A percentile compares a stretch with the other conserved stretches of the same genome.
phyloP scores from a whole-genome alignment of 2,888 invertebrate genomes.

The Nomada fabriciana region DNA sequence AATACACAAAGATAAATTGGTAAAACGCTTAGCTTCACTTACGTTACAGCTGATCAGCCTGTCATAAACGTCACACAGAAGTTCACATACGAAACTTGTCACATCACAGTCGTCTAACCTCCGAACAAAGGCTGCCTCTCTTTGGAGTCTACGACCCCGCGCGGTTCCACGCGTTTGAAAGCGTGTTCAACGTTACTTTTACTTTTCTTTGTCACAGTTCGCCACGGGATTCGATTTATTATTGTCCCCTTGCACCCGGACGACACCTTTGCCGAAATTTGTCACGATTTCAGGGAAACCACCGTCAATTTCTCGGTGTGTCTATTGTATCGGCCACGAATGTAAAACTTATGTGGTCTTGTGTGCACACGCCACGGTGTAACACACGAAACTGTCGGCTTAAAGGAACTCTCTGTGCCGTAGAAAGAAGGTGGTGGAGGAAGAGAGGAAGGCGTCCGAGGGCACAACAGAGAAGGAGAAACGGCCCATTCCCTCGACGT shows the following conservation, averaged over 20 bases:
- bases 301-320: slow-evolving; percentile 4
- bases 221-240: slow-evolving; percentile 4
- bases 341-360: slow-evolving; percentile 40
- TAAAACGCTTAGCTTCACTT: slow-evolving; percentile 7
- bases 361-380: slow-evolving; percentile 70
- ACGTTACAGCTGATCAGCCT: slow-evolving; percentile 29
- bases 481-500: slow-evolving; percentile 58
- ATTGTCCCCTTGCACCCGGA: slow-evolving; percentile 46
- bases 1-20: neutral
- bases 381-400: slow-evolving; percentile 75
- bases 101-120: slow-evolving; percentile 36
- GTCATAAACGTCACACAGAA: slow-evolving; percentile 25
- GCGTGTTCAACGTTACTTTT: slow-evolving; percentile 28
- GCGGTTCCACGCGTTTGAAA: slow-evolving; percentile 17
- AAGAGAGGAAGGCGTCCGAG: slow-evolving; percentile 46
- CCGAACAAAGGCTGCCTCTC: slow-evolving; percentile 42
- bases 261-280: slow-evolving; percentile 60
- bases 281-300: slow-evolving; percentile 26
- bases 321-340: slow-evolving; percentile 41
- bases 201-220: slow-evolving; percentile 42
- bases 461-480: slow-evolving; percentile 57
- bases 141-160: slow-evolving; percentile 16
- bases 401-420: slow-evolving; percentile 68
- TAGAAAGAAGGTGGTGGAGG: slow-evolving; percentile 55
- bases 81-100: slow-evolving; percentile 36